Percentiles rank a stretch among this genome's conserved stretches.
These are phyloP conservation scores for Zosterops lateralis DNA, from an alignment of 2,113 vertebrate genomes.

Conservation along the genomic window DNA sequence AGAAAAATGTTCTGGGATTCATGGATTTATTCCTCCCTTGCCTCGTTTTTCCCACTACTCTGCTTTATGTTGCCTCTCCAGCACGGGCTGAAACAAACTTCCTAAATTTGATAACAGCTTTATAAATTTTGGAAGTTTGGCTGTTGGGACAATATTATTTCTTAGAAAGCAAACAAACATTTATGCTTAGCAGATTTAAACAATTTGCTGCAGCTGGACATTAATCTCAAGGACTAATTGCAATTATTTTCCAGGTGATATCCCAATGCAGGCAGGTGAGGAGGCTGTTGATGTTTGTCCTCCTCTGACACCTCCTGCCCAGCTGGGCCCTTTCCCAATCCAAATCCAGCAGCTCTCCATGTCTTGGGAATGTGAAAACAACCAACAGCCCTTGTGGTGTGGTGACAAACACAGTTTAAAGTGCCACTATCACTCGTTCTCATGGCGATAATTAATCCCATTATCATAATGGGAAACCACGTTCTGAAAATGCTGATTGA, in stretches of 20 bases:
- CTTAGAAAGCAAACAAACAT: conserved; percentile 12
- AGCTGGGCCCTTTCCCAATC: neutral
- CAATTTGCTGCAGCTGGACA: neutral
- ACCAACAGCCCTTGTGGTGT: conserved; percentile 14
- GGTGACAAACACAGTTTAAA: conserved; percentile 69
- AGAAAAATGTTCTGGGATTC: neutral
- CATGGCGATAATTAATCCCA: conserved; percentile 73
- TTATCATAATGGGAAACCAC: conserved; percentile 66
- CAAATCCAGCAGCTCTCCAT: neutral
- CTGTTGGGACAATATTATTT: neutral
- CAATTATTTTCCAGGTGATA: conserved; percentile 24
- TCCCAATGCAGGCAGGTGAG: conserved; percentile 7
- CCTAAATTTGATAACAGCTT: neutral
- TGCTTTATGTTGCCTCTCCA: neutral
- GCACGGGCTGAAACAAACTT: neutral
- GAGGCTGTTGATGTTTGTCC: neutral
- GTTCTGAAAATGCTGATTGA: conserved; percentile 70
- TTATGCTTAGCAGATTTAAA: too few relatives aligned
- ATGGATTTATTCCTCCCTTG: neutral
- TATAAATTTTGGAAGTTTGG: conserved; percentile 11
- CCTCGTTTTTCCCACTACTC: fast-evolving
- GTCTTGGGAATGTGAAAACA: conserved; percentile 34
- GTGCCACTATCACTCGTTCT: conserved; percentile 52
- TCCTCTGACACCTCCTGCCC: neutral
- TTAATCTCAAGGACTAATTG: neutral